A percentile compares a stretch with the other conserved stretches of the same genome.
phyloP scores from a whole-genome alignment of 2,797 vertebrate species.

The Characodon lateralis region DNA sequence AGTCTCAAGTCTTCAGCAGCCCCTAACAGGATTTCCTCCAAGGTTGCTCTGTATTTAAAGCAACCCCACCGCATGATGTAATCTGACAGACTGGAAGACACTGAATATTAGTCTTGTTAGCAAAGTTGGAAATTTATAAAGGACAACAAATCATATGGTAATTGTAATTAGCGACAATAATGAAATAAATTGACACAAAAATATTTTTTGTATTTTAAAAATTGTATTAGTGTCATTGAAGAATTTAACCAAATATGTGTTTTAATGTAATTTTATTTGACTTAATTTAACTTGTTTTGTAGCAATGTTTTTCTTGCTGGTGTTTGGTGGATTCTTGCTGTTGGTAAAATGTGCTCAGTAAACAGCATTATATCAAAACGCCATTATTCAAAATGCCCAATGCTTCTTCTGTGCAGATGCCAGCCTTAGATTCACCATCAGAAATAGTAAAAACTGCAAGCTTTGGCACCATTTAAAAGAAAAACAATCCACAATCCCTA shows the following conservation, averaged over 20 bases:
- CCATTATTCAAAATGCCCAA: neutral
- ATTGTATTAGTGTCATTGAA: neutral
- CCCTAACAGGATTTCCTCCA: too few species aligned
- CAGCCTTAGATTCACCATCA: constrained; percentile 9
- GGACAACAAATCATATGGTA: too few species aligned
- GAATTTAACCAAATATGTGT: neutral
- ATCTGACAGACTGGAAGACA: too few species aligned
- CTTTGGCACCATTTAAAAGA: constrained; percentile 47
- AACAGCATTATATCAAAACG: neutral
- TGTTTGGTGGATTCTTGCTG: neutral
- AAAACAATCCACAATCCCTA: constrained; percentile 45
- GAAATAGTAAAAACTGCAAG: constrained; percentile 29
- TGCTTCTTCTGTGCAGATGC: neutral
- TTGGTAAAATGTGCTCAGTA: neutral
- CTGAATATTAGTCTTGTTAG: too few species aligned
- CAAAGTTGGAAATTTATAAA: too few species aligned
- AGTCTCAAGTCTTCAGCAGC: too few species aligned
- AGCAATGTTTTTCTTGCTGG: neutral
- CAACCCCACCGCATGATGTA: too few species aligned
- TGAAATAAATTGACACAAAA: neutral
- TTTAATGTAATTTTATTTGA: neutral
- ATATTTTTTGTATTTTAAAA: neutral
- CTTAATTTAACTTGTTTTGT: neutral
- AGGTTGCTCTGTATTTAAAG: too few species aligned
- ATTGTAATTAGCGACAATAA: neutral